Evolutionary conservation across 2,888 invertebrate genomes (phyloP).

Genomic region (Philhelius pedissequus): DNA sequence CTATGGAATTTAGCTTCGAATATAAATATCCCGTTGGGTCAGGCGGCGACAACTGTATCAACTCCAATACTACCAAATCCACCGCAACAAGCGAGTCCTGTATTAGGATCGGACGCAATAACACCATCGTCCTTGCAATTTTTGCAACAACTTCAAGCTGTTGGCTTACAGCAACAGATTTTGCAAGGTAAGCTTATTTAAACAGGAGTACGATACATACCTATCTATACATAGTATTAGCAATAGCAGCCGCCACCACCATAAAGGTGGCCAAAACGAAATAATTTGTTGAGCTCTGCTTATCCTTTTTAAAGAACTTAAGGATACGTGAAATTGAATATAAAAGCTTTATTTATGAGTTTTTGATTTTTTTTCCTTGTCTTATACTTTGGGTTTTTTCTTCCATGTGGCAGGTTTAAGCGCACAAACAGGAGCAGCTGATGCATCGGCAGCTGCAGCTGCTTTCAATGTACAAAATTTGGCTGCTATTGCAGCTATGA

Average conservation of each 20-base stretch:
- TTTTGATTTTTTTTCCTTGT: not conserved
- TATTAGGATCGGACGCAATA: constrained; percentile 79
- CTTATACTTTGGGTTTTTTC: not conserved
- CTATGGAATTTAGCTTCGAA: constrained; percentile 90
- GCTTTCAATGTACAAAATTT: constrained; percentile 92
- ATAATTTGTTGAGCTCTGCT: constrained; percentile 29
- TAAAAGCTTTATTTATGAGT: constrained; percentile 23
- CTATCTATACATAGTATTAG: too few relatives aligned
- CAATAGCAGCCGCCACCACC: not conserved
- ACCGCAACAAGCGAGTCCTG: constrained; percentile 78
- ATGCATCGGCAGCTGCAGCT: constrained; percentile 76
- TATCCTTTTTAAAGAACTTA: constrained; percentile 31
- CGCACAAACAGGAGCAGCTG: constrained; percentile 75
- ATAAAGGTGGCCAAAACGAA: not conserved
- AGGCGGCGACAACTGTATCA: constrained; percentile 80
- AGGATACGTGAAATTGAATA: constrained; percentile 48
- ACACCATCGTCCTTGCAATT: constrained; percentile 84
- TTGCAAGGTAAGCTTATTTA: constrained; percentile 80
- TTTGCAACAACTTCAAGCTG: constrained; percentile 84
- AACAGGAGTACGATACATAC: too few relatives aligned
- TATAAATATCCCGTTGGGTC: constrained; percentile 79
- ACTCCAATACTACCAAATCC: constrained; percentile 79
- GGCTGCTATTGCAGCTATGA: constrained; percentile 87
- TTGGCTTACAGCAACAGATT: constrained; percentile 83
- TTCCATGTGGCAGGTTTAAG: constrained; percentile 72